phyloP scores from a whole-genome alignment of 2,888 invertebrate genomes.

The Hydroisotoma schaefferi region DNA sequence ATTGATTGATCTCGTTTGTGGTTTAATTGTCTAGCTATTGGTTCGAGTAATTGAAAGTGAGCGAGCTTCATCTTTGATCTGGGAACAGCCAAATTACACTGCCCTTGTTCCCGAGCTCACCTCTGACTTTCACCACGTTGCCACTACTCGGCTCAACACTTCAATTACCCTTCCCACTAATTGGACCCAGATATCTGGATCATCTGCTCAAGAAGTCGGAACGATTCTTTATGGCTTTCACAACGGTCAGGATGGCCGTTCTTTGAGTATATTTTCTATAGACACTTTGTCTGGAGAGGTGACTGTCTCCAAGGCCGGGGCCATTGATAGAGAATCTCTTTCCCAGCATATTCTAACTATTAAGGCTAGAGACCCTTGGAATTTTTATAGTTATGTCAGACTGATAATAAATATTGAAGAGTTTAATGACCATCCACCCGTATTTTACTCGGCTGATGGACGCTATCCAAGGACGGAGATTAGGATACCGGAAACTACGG shows the following conservation, averaged over 20 bases:
- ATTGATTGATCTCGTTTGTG: slow-evolving; percentile 12
- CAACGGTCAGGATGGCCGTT: slow-evolving; percentile 45
- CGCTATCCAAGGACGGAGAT: slow-evolving; percentile 42
- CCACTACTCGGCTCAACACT: slow-evolving; percentile 39
- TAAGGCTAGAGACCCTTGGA: slow-evolving; percentile 68
- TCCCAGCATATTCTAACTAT: slow-evolving; percentile 85
- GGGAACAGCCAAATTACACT: slow-evolving; percentile 46
- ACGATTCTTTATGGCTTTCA: slow-evolving; percentile 48
- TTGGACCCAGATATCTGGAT: slow-evolving; percentile 6
- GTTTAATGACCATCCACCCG: slow-evolving; percentile 36
- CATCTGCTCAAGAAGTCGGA: background rate
- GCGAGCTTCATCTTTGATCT: slow-evolving; percentile 44
- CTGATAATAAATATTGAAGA: slow-evolving; percentile 42
- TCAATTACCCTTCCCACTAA: slow-evolving; percentile 21
- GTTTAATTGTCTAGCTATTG: slow-evolving; percentile 36
- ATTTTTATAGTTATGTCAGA: slow-evolving; percentile 45
- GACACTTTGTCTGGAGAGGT: slow-evolving; percentile 82
- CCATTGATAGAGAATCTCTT: slow-evolving; percentile 81
- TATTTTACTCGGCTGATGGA: slow-evolving; percentile 35
- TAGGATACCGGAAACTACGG: slow-evolving; percentile 47
- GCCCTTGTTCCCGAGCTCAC: slow-evolving; percentile 41
- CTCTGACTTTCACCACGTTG: slow-evolving; percentile 35
- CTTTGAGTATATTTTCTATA: slow-evolving; percentile 64
- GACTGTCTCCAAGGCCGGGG: slow-evolving; percentile 62
- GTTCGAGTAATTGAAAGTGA: slow-evolving; percentile 47